Evolutionary conservation across 64 coral and sea anemone genomes (phyloP).

Genomic region (Acropora yongei): DNA sequence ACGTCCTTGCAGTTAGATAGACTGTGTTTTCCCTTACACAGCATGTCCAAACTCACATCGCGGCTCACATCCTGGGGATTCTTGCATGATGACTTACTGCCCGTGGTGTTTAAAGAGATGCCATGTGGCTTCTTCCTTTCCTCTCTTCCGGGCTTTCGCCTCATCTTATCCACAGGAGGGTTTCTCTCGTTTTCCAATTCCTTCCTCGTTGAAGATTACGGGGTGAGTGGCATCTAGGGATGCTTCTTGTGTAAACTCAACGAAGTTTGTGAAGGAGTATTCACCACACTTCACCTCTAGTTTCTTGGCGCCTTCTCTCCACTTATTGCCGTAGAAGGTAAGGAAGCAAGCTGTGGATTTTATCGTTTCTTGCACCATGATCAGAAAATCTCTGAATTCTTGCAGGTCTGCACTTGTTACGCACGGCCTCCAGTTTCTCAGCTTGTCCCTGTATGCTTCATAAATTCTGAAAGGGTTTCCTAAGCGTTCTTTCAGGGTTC

Average conservation of each 20-base stretch:
- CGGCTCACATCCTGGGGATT: not conserved
- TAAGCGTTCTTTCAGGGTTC: conserved; percentile 57
- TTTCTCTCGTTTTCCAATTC: conserved; percentile 31
- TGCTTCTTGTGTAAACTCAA: conserved; percentile 65
- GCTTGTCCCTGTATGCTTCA: conserved; percentile 53
- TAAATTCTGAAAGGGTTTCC: conserved; percentile 66
- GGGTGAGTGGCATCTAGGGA: conserved; percentile 62
- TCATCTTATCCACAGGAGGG: not conserved
- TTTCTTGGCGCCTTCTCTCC: conserved; percentile 66
- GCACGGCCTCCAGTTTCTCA: conserved; percentile 62
- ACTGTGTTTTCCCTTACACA: conserved; percentile 15
- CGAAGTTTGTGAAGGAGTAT: conserved; percentile 62
- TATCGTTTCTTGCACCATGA: conserved; percentile 69
- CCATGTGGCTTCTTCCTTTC: not conserved
- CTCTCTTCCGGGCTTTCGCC: too few species aligned
- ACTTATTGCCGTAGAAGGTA: conserved; percentile 39
- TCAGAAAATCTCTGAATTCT: conserved; percentile 60
- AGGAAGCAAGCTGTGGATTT: conserved; percentile 53
- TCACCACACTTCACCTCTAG: conserved; percentile 23
- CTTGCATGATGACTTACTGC: too few species aligned
- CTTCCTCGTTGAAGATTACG: conserved; percentile 48
- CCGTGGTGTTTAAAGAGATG: too few species aligned
- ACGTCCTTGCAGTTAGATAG: conserved; percentile 36
- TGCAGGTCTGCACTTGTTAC: conserved; percentile 41
- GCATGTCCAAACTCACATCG: not conserved